Evolutionary conservation across 2,113 vertebrate genomes (phyloP), one percentile per base, ranked within the genome.

Genomic region (Prochilodus magdalenae): DNA sequence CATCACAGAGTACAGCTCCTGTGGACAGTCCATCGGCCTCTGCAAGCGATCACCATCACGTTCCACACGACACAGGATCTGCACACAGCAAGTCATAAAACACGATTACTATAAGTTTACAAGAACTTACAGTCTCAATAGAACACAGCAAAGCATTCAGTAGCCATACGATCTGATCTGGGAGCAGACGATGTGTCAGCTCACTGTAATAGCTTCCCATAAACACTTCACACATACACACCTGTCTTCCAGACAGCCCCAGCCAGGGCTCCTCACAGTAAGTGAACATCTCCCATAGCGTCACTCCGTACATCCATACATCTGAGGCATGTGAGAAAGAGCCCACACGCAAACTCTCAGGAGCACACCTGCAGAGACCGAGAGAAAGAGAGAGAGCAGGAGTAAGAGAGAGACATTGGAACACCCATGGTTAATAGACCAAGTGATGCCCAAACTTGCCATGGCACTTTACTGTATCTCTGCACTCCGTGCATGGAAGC

Each of bases 271-370:
- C 97, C 82, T 97, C 93, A 1, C 95, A 96, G 85, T 94, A 94
- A 0, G 95, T 95, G 81, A 97, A 97, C 96, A 98, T 96, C 88
- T 98, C 96, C 96, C 97, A 98, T 57, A 98, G 57, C 1, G 95
- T 96, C 81, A 97, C 92, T 0, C 95, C 96, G 26, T 94, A 97
- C 96, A 97, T 98, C 96, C 96, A 98, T 67, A 97, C 95, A 5
- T 97, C 96, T 0, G 96, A 97, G 26, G 94, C 88, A 15, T 95
- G 95, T 1, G 96, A 96, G 91, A 98, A 98, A 18, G 94, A 90
- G 47, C 96, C 96, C 0, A 93, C 85, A 12, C 94, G 95, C 2
- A 97, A 91, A 81, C 96, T 96, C 87, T 98, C 97, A 0, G 96
- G 96, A 10, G 96, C 95, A 66, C 96, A 98, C 96, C 96, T 98